These are phyloP conservation scores for Spheniscus humboldti DNA, from an alignment of 2,797 vertebrate species.

Conservation along the genomic window DNA sequence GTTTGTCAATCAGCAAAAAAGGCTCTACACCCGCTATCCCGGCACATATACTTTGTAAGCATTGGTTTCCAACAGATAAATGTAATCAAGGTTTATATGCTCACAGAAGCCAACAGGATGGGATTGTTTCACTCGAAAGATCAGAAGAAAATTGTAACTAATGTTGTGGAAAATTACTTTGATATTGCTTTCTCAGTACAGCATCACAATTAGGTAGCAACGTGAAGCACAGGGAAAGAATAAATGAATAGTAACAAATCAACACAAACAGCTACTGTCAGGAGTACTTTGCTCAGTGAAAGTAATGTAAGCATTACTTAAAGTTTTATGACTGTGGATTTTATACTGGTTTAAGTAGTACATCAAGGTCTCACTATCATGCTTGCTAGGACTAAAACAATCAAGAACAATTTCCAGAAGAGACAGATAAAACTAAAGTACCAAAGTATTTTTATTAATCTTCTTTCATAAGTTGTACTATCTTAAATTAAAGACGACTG, in stretches of 20 bases:
- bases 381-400: conserved; percentile 23
- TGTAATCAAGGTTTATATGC: conserved; percentile 81
- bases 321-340: conserved; percentile 72
- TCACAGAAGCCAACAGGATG: conserved; percentile 77
- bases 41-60: conserved; percentile 66
- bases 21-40: neutral
- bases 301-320: conserved; percentile 80
- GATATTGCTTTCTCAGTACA: conserved; percentile 83
- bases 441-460: conserved; percentile 45
- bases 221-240: conserved; percentile 72
- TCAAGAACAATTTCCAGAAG: neutral
- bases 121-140: conserved; percentile 79
- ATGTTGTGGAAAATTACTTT: conserved; percentile 87
- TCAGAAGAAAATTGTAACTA: conserved; percentile 84
- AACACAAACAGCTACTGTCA: conserved; percentile 86
- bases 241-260: conserved; percentile 83
- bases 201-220: conserved; percentile 85
- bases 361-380: conserved; percentile 27
- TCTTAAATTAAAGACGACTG: conserved; percentile 16
- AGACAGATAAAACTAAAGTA: conserved; percentile 24
- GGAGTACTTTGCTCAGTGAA: conserved; percentile 77
- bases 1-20: conserved; percentile 41
- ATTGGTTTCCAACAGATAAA: conserved; percentile 78
- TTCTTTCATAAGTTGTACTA: conserved; percentile 4
- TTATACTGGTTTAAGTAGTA: conserved; percentile 61